Percentiles rank a stretch among this genome's conserved stretches.
phyloP scores from a whole-genome alignment of 2,888 invertebrate genomes.

The Macrosoma leucophasiata region DNA sequence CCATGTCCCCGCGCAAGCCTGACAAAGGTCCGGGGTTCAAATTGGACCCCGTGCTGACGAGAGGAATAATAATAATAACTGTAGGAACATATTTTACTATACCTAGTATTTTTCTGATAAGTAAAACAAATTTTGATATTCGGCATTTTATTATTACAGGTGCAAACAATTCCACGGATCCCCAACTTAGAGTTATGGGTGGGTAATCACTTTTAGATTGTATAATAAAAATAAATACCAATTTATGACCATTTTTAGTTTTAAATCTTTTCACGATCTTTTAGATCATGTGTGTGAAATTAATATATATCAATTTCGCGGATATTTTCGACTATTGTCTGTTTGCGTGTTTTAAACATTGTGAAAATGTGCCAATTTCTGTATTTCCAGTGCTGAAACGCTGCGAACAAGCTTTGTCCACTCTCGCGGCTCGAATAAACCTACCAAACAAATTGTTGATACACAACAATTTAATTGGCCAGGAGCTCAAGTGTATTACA shows the following conservation, averaged over 20 bases:
- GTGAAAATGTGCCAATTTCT: conserved; percentile 36
- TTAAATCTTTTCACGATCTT: too few species aligned
- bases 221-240: too few species aligned
- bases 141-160: conserved; percentile 43
- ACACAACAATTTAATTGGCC: conserved; percentile 37
- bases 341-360: background rate
- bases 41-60: too few species aligned
- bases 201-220: conserved; percentile 31
- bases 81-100: too few species aligned
- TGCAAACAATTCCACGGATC: conserved; percentile 36
- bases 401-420: conserved; percentile 50
- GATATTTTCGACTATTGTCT: background rate
- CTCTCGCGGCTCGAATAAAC: conserved; percentile 42
- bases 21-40: too few species aligned
- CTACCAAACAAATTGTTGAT: conserved; percentile 53
- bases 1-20: too few species aligned
- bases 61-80: too few species aligned
- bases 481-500: conserved; percentile 39
- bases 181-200: conserved; percentile 47
- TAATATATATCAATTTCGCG: too few species aligned
- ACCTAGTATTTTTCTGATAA: too few species aligned
- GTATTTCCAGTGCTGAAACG: conserved; percentile 62
- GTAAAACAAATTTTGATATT: conserved; percentile 6
- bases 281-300: too few species aligned
- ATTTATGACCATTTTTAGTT: too few species aligned